These are phyloP conservation scores for Platyrinchus mystaceus DNA, from an alignment of 2,797 vertebrate genomes.

Conservation along the genomic window DNA sequence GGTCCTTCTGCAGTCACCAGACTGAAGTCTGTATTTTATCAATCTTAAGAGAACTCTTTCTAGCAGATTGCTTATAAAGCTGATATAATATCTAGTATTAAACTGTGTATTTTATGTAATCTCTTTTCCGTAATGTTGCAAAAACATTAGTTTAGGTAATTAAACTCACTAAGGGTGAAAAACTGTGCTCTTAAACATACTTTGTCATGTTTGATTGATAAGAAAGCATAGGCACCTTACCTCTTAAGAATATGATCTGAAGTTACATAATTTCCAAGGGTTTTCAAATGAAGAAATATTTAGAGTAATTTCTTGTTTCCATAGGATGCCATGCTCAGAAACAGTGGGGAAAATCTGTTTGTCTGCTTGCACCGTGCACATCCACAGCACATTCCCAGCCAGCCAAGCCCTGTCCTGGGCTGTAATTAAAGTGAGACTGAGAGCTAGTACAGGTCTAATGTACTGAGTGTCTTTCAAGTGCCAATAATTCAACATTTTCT, in stretches of 20 bases:
- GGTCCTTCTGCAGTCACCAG: background rate
- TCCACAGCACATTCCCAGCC: background rate
- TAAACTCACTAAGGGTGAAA: background rate
- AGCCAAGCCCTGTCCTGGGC: background rate
- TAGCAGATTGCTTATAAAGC: background rate
- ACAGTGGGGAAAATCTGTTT: background rate
- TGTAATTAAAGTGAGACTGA: background rate
- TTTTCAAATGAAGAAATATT: background rate
- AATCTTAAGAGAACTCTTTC: background rate
- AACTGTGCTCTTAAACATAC: background rate
- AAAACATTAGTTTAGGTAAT: background rate
- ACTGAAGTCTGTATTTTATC: background rate
- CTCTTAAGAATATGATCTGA: background rate
- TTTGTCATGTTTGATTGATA: background rate
- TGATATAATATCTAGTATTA: background rate
- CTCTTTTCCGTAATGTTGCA: background rate
- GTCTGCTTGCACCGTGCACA: rapidly evolving
- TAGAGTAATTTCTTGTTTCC: background rate
- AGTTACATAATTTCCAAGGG: background rate
- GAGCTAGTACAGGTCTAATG: background rate
- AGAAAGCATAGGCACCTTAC: background rate
- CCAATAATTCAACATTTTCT: background rate
- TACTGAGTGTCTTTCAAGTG: background rate
- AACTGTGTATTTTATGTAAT: background rate
- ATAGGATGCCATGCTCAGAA: background rate